These are phyloP conservation scores for Nezara viridula DNA, from an alignment of 2,888 invertebrate genomes.

Conservation along the genomic window DNA sequence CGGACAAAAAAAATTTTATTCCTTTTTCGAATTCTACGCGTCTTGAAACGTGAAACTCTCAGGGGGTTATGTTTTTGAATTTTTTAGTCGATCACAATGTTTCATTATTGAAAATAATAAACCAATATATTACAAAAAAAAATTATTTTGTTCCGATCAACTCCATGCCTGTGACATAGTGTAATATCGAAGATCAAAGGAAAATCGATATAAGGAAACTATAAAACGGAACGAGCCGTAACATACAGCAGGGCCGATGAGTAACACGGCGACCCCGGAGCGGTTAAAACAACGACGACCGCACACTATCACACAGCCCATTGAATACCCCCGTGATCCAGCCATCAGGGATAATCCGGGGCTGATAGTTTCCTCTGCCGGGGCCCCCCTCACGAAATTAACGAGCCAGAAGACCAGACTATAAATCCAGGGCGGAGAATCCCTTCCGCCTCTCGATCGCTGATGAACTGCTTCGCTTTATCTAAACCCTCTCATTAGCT, in stretches of 20 bases:
- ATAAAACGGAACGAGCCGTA: neutral
- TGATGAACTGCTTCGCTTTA: neutral
- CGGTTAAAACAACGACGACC: neutral
- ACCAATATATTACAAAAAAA: too few species aligned
- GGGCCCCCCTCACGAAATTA: neutral
- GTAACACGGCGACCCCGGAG: too few species aligned
- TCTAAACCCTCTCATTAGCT: neutral
- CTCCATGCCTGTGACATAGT: too few species aligned
- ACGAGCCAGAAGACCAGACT: neutral
- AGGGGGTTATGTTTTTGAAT: too few species aligned
- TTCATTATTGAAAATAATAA: too few species aligned
- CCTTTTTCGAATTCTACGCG: too few species aligned
- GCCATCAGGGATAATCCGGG: neutral
- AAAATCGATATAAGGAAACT: neutral
- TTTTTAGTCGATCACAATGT: too few species aligned
- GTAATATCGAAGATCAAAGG: too few species aligned
- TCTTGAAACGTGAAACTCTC: too few species aligned
- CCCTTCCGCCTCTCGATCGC: neutral
- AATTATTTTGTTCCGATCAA: too few species aligned
- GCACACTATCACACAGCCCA: neutral
- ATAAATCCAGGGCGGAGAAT: neutral
- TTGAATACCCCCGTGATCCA: conserved; percentile 1
- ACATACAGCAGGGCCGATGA: neutral
- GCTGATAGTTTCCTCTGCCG: conserved; percentile 1
- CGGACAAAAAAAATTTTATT: too few species aligned